These are phyloP conservation scores for Podargus strigoides DNA, from an alignment of 2,797 vertebrate genomes.

Conservation along the genomic window DNA sequence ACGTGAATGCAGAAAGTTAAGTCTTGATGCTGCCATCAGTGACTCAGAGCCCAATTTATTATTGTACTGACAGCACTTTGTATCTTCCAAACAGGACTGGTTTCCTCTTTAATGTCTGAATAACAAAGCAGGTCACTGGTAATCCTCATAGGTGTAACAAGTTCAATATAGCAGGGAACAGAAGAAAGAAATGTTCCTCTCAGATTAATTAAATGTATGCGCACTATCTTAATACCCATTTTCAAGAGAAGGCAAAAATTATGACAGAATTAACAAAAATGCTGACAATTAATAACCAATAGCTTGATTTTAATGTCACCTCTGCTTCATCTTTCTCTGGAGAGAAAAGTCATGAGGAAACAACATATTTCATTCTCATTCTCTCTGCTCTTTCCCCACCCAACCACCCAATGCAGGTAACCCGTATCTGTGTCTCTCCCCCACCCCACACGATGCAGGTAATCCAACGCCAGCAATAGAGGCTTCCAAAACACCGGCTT, in stretches of 20 bases:
- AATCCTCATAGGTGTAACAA: neutral
- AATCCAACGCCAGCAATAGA: conserved; percentile 30
- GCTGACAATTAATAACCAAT: neutral
- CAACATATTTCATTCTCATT: neutral
- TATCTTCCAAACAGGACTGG: neutral
- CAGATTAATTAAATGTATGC: neutral
- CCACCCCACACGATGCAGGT: conserved; percentile 42
- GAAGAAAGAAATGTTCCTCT: neutral
- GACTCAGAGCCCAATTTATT: neutral
- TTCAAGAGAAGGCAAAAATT: neutral
- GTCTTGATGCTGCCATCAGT: neutral
- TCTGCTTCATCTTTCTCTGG: neutral
- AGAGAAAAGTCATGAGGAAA: neutral
- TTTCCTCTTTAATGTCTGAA: neutral
- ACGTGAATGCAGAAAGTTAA: neutral
- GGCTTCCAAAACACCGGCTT: conserved; percentile 47
- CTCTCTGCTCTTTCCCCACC: neutral
- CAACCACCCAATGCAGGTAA: conserved; percentile 37
- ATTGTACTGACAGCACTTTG: neutral
- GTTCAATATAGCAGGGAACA: neutral
- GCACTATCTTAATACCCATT: neutral
- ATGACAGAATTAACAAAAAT: neutral
- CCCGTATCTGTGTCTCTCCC: conserved; percentile 37
- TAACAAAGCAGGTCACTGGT: neutral
- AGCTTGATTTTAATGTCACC: neutral